Conservation (phyloP, 1,140 invertebrate genomes). For the Metaphire vulgaris region DNA sequence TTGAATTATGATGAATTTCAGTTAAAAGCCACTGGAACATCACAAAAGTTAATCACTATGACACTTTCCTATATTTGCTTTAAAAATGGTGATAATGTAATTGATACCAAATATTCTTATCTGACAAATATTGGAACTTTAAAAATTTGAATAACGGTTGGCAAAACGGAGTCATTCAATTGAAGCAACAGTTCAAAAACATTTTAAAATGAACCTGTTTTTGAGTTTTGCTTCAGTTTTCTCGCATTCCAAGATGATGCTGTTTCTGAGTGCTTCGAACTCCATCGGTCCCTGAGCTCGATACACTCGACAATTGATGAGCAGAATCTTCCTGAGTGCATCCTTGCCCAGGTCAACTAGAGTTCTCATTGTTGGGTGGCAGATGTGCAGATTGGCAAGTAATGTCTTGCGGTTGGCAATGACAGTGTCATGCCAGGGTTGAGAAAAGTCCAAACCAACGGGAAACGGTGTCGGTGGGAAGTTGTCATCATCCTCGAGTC, state of each 20-base stretch:
- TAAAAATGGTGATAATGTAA: too few relatives aligned
- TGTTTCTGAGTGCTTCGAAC: conserved; percentile 45
- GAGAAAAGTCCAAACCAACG: conserved; percentile 39
- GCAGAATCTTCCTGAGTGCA: conserved; percentile 40
- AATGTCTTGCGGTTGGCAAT: conserved; percentile 38
- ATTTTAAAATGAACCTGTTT: conserved; percentile 36
- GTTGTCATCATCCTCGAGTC: conserved; percentile 46
- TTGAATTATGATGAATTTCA: too few relatives aligned
- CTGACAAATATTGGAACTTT: too few relatives aligned
- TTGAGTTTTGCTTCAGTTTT: conserved; percentile 47
- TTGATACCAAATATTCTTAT: too few relatives aligned
- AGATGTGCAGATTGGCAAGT: conserved; percentile 41
- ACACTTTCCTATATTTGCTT: too few relatives aligned
- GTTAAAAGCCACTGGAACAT: too few relatives aligned
- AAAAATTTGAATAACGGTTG: too few relatives aligned
- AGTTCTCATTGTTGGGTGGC: conserved; percentile 48
- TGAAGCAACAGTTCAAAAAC: too few relatives aligned
- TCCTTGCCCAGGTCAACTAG: conserved; percentile 46
- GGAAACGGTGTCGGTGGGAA: conserved; percentile 46
- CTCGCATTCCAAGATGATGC: conserved; percentile 45
- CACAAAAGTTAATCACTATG: too few relatives aligned
- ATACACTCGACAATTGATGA: conserved; percentile 46
- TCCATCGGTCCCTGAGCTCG: conserved; percentile 46
- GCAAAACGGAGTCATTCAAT: too few relatives aligned
- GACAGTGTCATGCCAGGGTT: conserved; percentile 47